Evolutionary conservation across 2,797 vertebrate genomes (phyloP).

Genomic region (Taenioides sp.): DNA sequence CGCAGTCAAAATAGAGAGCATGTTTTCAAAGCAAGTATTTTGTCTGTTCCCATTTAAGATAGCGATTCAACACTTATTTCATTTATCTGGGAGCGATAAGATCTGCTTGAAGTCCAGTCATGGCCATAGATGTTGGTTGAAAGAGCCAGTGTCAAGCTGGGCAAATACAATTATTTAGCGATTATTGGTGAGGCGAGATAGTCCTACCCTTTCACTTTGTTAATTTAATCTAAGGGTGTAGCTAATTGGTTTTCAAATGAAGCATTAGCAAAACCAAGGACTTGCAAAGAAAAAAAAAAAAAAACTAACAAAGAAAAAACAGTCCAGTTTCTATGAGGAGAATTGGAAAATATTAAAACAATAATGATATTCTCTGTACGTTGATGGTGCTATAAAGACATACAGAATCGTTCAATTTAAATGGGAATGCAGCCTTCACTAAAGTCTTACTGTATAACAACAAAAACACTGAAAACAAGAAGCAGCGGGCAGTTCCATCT

Average conservation of each 20-base stretch:
- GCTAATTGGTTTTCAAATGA: conserved; percentile 69
- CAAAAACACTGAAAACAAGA: no score
- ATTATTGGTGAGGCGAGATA: conserved; percentile 58
- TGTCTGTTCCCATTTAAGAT: conserved; percentile 38
- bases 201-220: conserved; percentile 51
- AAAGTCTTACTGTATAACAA: background rate
- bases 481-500: no score
- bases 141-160: conserved; percentile 32
- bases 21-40: conserved; percentile 37
- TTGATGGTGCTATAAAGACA: background rate
- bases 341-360: background rate
- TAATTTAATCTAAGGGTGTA: conserved; percentile 65
- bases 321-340: conserved; percentile 29
- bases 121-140: conserved; percentile 33
- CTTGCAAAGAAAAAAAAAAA: no score
- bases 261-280: conserved; percentile 60
- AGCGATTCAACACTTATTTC: conserved; percentile 38
- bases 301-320: conserved; percentile 48
- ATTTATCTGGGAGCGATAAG: conserved; percentile 48
- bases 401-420: background rate
- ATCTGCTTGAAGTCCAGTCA: conserved; percentile 43
- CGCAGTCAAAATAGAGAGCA: conserved; percentile 46
- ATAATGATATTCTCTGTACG: background rate
- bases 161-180: conserved; percentile 60
- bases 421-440: background rate